These are phyloP conservation scores for Diadegma fenestrale DNA, from an alignment of 2,888 invertebrate genomes.

Conservation along the genomic window DNA sequence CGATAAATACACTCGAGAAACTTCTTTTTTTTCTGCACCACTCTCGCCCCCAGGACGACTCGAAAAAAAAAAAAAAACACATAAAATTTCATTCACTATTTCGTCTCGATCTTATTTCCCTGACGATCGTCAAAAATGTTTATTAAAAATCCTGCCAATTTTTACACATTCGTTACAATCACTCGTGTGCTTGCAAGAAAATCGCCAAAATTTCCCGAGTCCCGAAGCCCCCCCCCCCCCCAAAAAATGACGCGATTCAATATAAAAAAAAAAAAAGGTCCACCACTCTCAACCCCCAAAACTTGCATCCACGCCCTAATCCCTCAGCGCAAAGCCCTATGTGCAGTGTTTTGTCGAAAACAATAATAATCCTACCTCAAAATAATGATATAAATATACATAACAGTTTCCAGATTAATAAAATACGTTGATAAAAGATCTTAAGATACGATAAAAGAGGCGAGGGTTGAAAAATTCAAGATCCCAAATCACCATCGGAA, in stretches of 20 bases:
- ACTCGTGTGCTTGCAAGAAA: conserved; percentile 36
- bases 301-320: too few species aligned
- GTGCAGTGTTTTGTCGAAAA: conserved; percentile 79
- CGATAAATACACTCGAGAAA: background rate
- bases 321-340: conserved; percentile 27
- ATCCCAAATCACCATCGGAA: conserved; percentile 48
- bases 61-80: too few species aligned
- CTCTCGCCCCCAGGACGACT: background rate
- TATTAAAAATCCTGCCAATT: background rate
- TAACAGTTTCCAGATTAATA: conserved; percentile 50
- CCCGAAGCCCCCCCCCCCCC: background rate
- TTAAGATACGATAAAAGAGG: conserved; percentile 54
- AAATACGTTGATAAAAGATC: conserved; percentile 61
- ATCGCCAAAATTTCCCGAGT: too few species aligned
- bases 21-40: background rate
- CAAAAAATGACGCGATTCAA: too few species aligned
- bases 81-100: background rate
- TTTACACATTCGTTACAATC: conserved; percentile 48
- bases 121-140: background rate
- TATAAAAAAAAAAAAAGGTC: too few species aligned
- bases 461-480: conserved; percentile 33
- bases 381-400: conserved; percentile 52
- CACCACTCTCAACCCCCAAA: too few species aligned
- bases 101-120: background rate
- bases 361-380: conserved; percentile 28